Base-by-base conservation (phyloP, 2,888 invertebrate genomes). In the Mystacides longicornis region DNA sequence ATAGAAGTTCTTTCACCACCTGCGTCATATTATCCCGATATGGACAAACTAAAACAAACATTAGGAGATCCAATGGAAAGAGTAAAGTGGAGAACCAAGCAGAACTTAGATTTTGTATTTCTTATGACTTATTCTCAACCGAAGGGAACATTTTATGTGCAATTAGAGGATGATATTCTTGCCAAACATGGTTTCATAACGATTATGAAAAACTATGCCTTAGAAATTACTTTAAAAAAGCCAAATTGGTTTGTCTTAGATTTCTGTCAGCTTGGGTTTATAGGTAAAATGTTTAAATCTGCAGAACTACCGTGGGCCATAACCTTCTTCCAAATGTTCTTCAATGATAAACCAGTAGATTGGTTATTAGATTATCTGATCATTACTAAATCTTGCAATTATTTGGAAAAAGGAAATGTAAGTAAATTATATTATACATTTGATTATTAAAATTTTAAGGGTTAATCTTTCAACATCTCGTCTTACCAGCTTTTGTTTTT, bases 331-430 rank as follows among this genome's bases (percentile, higher is more conserved):
- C 85, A 97, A 68, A 87, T 97, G 82, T 97, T 98, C 69, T 92
- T 93, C 72, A 87, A 86, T 67, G 93, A 96, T 67, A 94, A 96
- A 74, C 97, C 98, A 0, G 94, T 96, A 1, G 97, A 98, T 68
- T 98, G 97, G 97, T 77, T 98, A 4, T 73, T 97, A 11, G 93
- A 94, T 65, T 87, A 93, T 68, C 84, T 94, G 61, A 81, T 96
- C 52, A 85, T 87, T 56, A 92, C 93, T 2, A 90, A 89, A 71
- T 87, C 88, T n/a, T 98, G 97, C 73, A 86, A 85, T 65, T 48
- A 33, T 1, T 81, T 87, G 61, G 86, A 89, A 62, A 37, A 37
- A 37, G 37, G 81, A 65, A 71, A 75, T 59, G 88, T 88, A 69
- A 82, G 83, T 59, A 54, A 16, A 43, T n/a, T 46, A 11, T 11